These are phyloP conservation scores for Polymixis flavicincta DNA, from an alignment of 2,888 invertebrate species.

Conservation along the genomic window DNA sequence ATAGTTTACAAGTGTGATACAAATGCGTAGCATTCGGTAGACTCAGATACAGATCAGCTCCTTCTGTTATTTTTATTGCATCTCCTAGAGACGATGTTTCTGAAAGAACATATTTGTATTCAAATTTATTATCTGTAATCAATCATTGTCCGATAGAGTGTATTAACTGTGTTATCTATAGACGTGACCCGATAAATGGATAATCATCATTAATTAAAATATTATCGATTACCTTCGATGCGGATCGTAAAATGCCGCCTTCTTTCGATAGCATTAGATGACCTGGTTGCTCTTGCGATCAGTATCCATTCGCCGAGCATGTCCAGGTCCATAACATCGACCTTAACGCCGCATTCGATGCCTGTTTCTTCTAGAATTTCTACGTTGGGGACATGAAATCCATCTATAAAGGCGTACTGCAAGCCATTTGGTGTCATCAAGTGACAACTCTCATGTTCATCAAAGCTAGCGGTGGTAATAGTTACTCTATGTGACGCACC, in stretches of 20 bases:
- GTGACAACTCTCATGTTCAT: conserved; percentile 74
- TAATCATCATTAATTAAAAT: conserved; percentile 61
- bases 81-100: conserved; percentile 43
- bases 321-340: conserved; percentile 72
- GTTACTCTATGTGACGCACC: conserved; percentile 65
- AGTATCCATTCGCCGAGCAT: conserved; percentile 80
- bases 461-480: conserved; percentile 57
- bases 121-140: conserved; percentile 60
- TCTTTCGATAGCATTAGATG: conserved; percentile 72
- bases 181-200: conserved; percentile 82
- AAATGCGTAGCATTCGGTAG: conserved; percentile 70
- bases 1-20: conserved; percentile 76
- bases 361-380: conserved; percentile 65
- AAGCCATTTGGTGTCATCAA: conserved; percentile 75
- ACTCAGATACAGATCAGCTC: conserved; percentile 77
- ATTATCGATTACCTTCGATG: conserved; percentile 80
- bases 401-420: conserved; percentile 71
- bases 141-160: conserved; percentile 34
- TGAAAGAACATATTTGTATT: conserved; percentile 44
- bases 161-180: conserved; percentile 74
- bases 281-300: conserved; percentile 72
- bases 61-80: conserved; percentile 70
- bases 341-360: conserved; percentile 74
- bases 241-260: conserved; percentile 77
- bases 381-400: conserved; percentile 71